phyloP scores from a whole-genome alignment of 2,888 invertebrate species.

The Acronicta leporina region DNA sequence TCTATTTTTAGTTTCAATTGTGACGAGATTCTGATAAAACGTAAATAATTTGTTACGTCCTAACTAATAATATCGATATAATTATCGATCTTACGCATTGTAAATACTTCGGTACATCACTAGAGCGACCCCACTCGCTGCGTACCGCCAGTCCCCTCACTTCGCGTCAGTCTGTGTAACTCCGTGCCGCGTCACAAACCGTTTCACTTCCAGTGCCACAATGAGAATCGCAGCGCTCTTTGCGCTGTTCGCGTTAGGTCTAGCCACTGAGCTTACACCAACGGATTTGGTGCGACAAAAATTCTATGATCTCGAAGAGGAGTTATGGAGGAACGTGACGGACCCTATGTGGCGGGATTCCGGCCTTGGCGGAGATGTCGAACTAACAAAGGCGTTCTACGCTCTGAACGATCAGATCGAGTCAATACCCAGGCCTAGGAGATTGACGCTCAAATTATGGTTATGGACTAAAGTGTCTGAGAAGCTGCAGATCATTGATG shows the following conservation, averaged over 20 bases:
- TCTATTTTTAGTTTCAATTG: constrained; percentile 25
- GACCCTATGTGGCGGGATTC: constrained; percentile 76
- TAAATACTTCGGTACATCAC: constrained; percentile 59
- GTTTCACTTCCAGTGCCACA: constrained; percentile 60
- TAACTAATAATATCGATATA: constrained; percentile 34
- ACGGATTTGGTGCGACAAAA: constrained; percentile 90
- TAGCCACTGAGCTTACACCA: constrained; percentile 73
- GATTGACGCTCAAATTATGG: constrained; percentile 83
- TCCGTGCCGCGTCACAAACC: constrained; percentile 68
- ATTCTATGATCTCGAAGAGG: constrained; percentile 89
- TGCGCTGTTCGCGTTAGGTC: constrained; percentile 68
- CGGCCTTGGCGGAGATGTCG: constrained; percentile 85
- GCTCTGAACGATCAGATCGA: constrained; percentile 87
- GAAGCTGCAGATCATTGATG: constrained; percentile 90
- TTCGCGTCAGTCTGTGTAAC: constrained; percentile 70
- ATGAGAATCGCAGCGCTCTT: constrained; percentile 79
- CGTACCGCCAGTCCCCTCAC: constrained; percentile 73
- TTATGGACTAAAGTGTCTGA: constrained; percentile 90
- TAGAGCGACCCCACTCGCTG: constrained; percentile 70
- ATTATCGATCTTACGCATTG: constrained; percentile 44
- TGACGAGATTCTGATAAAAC: constrained; percentile 18
- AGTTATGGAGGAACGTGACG: constrained; percentile 83
- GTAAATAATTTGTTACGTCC: constrained; percentile 6
- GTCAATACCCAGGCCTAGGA: constrained; percentile 66
- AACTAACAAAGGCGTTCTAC: constrained; percentile 89